Evolutionary conservation across 2,888 invertebrate species (phyloP).

Genomic region (Ernsta delagoae): DNA sequence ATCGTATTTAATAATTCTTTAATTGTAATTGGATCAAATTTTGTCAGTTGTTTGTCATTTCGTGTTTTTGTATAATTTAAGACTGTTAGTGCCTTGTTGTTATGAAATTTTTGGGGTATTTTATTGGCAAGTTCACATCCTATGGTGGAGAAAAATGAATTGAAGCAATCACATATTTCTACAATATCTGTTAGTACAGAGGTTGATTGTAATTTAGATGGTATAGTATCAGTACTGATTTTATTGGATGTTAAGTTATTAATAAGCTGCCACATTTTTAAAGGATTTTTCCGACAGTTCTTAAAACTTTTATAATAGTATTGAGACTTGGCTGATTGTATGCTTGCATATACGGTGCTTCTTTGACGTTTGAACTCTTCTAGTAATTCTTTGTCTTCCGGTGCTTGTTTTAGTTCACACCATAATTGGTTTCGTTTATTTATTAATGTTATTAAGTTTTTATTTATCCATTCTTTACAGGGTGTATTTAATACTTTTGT

Average conservation of each 20-base stretch:
- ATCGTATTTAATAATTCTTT: not conserved
- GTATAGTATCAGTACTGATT: not conserved
- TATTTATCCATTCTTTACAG: not conserved
- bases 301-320: not conserved
- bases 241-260: not conserved
- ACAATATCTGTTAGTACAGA: not conserved
- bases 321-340: not conserved
- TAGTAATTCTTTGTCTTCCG: not conserved
- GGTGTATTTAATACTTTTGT: not conserved
- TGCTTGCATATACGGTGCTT: not conserved
- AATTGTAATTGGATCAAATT: not conserved
- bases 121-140: not conserved
- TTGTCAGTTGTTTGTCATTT: no score
- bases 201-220: not conserved
- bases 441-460: not conserved
- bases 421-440: not conserved
- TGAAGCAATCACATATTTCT: not conserved
- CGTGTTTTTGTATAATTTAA: no score
- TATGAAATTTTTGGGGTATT: not conserved
- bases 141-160: not conserved
- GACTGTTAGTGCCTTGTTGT: no score
- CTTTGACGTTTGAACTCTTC: not conserved
- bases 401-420: not conserved
- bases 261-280: conserved; percentile 5
- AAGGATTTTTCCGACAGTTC: not conserved